phyloP scores from a whole-genome alignment of 2,888 invertebrate species.

The Drosophila neutralis region DNA sequence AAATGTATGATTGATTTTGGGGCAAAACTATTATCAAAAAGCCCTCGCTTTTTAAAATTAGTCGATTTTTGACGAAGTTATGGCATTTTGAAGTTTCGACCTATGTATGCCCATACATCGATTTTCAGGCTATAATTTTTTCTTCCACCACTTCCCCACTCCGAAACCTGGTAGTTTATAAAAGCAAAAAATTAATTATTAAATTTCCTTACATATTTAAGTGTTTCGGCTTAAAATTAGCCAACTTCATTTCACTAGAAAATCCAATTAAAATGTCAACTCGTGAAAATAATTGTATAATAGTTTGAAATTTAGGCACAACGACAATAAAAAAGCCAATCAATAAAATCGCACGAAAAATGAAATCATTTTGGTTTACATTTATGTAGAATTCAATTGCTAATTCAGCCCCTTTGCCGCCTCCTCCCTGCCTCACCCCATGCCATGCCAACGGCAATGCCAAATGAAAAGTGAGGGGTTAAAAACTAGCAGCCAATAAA shows the following conservation, averaged over 20 bases:
- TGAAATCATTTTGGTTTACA: constrained; percentile 22
- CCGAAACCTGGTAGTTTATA: no score
- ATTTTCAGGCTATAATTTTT: no score
- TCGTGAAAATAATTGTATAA: not conserved
- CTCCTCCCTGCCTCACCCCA: not conserved
- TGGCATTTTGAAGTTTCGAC: no score
- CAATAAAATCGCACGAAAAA: constrained; percentile 12
- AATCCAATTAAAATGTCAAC: constrained; percentile 3
- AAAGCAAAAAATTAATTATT: not conserved
- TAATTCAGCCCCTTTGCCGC: constrained; percentile 15
- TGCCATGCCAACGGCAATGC: constrained; percentile 45
- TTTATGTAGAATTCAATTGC: constrained; percentile 44
- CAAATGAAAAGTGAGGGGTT: constrained; percentile 35
- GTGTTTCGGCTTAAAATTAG: not conserved
- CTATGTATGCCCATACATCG: no score
- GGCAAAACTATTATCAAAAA: no score
- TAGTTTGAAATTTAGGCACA: not conserved
- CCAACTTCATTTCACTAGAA: not conserved
- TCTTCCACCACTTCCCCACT: no score
- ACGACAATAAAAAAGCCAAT: constrained; percentile 14
- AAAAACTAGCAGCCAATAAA: constrained; percentile 28
- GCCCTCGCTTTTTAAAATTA: no score
- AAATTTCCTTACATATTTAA: not conserved
- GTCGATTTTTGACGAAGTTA: no score
- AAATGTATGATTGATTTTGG: no score